Evolutionary conservation across 2,888 invertebrate species (phyloP).

Genomic region (Colostygia pectinataria): DNA sequence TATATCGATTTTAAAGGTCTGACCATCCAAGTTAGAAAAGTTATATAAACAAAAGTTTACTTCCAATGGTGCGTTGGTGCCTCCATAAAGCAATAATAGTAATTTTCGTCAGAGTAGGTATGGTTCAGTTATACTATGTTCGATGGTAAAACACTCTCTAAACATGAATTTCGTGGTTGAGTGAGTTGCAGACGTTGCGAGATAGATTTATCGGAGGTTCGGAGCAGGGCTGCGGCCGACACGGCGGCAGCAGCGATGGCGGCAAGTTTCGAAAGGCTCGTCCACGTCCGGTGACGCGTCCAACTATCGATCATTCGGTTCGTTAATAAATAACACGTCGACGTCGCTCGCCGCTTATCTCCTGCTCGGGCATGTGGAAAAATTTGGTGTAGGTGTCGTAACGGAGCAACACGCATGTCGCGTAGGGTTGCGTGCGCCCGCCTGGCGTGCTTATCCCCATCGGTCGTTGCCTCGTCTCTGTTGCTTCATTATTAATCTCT

Average conservation of each 20-base stretch:
- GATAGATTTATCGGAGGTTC: slow-evolving; percentile 57
- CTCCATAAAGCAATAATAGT: slow-evolving; percentile 2
- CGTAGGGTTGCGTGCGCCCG: slow-evolving; percentile 69
- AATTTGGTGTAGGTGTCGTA: slow-evolving; percentile 82
- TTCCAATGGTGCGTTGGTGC: not conserved
- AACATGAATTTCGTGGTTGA: slow-evolving; percentile 52
- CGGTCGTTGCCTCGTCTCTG: slow-evolving; percentile 64
- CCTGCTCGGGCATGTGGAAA: slow-evolving; percentile 82
- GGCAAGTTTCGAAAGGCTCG: slow-evolving; percentile 77
- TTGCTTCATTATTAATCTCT: slow-evolving; percentile 65
- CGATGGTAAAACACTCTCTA: slow-evolving; percentile 12
- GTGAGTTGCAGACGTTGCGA: slow-evolving; percentile 56
- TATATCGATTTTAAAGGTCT: too few species aligned
- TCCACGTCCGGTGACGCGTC: slow-evolving; percentile 80
- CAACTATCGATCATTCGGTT: slow-evolving; percentile 83
- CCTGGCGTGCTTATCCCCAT: slow-evolving; percentile 64
- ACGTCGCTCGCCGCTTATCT: slow-evolving; percentile 79
- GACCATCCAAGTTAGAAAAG: not conserved
- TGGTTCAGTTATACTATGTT: slow-evolving; percentile 9
- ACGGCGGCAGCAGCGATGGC: slow-evolving; percentile 46
- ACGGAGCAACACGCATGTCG: slow-evolving; percentile 78
- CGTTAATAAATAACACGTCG: slow-evolving; percentile 83
- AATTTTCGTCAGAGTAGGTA: slow-evolving; percentile 10
- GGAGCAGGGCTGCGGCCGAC: slow-evolving; percentile 48
- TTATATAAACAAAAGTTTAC: not conserved